A percentile compares a stretch with the other conserved stretches of the same genome.
Conservation (phyloP, 2,113 vertebrate species). For the Zosterops lateralis region DNA sequence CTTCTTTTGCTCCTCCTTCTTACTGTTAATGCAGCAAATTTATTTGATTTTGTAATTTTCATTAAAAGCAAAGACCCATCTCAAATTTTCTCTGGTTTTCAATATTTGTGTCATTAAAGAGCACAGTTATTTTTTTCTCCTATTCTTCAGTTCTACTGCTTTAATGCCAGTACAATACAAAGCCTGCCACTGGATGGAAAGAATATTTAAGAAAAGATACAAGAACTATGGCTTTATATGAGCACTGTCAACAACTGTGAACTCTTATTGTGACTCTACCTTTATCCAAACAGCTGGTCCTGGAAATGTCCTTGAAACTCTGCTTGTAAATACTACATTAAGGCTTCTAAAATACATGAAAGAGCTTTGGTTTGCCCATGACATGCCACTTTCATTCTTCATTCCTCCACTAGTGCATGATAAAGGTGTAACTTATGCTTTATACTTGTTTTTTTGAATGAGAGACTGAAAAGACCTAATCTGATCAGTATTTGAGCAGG, state of each 20-base stretch:
- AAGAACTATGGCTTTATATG: neutral
- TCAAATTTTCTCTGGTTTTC: neutral
- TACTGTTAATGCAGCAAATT: neutral
- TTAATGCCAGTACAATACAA: neutral
- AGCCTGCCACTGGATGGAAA: neutral
- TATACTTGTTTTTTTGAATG: neutral
- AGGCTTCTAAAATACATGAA: neutral
- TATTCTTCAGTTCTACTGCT: neutral
- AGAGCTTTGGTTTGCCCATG: neutral
- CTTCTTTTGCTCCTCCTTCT: neutral
- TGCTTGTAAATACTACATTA: neutral
- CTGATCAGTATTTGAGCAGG: neutral
- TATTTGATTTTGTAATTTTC: neutral
- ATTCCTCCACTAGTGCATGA: neutral
- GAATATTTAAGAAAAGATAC: neutral
- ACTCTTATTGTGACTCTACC: neutral
- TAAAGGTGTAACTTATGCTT: neutral
- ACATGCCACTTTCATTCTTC: neutral
- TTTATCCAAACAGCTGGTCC: neutral
- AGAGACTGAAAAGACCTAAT: neutral
- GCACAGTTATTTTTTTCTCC: neutral
- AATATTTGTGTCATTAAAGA: neutral
- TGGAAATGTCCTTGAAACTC: neutral
- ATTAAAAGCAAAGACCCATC: neutral
- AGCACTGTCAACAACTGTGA: neutral